phyloP scores from a whole-genome alignment of 2,113 vertebrate species.

The Rattus rattus region DNA sequence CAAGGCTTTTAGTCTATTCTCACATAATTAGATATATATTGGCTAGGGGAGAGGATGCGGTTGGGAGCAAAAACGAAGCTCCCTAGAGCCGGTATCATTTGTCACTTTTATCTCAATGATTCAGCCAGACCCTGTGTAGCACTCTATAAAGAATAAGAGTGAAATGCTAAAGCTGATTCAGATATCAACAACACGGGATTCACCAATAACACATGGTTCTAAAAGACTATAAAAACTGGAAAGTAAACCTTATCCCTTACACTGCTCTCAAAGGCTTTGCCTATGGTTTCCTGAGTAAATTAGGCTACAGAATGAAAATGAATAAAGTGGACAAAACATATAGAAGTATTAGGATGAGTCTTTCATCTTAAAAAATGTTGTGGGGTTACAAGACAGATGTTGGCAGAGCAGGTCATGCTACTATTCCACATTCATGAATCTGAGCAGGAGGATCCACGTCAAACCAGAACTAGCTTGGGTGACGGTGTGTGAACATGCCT shows the following conservation, averaged over 20 bases:
- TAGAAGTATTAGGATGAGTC: not conserved
- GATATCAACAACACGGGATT: not conserved
- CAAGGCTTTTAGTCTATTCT: constrained; percentile 50
- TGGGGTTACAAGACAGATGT: not conserved
- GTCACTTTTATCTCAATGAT: not conserved
- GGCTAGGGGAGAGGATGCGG: not conserved
- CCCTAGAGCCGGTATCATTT: not conserved
- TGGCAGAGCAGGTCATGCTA: no score
- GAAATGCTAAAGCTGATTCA: not conserved
- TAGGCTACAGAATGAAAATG: not conserved
- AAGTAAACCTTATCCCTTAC: not conserved
- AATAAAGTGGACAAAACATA: not conserved
- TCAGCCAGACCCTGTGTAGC: not conserved
- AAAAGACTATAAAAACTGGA: not conserved
- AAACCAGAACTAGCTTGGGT: not conserved
- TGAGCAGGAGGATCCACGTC: not conserved
- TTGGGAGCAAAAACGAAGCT: constrained; percentile 3
- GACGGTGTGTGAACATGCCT: no score
- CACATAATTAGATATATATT: constrained; percentile 44
- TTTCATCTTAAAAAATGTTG: not conserved
- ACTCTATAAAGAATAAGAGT: not conserved
- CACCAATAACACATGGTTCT: not conserved
- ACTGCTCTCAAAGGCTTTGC: not conserved
- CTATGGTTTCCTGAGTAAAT: not conserved
- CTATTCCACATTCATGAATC: not conserved